Base-by-base conservation (phyloP, 2,113 vertebrate species). In the Triplophysa dalaica region DNA sequence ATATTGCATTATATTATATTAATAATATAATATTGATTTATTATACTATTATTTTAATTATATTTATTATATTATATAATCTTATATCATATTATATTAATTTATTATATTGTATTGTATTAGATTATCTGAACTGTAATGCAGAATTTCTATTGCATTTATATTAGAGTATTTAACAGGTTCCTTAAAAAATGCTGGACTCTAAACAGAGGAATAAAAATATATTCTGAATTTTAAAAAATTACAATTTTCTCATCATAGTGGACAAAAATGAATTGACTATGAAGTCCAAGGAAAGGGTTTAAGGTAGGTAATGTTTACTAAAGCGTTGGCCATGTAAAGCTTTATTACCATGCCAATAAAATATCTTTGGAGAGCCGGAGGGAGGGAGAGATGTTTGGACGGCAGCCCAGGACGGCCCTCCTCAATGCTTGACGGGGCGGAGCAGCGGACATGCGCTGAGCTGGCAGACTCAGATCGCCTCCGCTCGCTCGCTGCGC, bases 361-460 rank as follows among this genome's bases (percentile, higher is more conserved):
- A 58, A 60, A 73, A 64, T 22, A 45, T 41, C 3, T 19, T 62
- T 33, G 21, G 26, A 22, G 24, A 33, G 81, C 38, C 33, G 60
- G 75, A 70, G 78, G 29, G 70, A 26, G 50, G 8, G 69, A 65
- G 86, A 81, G 74, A 52, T 38, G 86, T 63, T 84, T 85, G 89
- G 88, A 88, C 77, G 78, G 68, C 56, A 86, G 87, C 85, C 84
- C 86, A 83, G 88, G 88, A 86, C 90, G 86, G 89, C 89, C 90
- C 52, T 41, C 17, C 75, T 77, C 43, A 1, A 83, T 78, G 89
- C 84, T 81, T 85, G 84, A 88, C 24, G 87, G 75, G 92, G 92
- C 90, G 91, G 92, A 91, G 92, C 92, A 85, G 90, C 84, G 89
- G 87, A 90, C 91, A 90, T 90, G 92, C 91, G 91, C 91, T 93